Evolutionary conservation across 2,113 vertebrate species (phyloP), one percentile per base, ranked within the genome.

Genomic region (Lutjanus erythropterus): DNA sequence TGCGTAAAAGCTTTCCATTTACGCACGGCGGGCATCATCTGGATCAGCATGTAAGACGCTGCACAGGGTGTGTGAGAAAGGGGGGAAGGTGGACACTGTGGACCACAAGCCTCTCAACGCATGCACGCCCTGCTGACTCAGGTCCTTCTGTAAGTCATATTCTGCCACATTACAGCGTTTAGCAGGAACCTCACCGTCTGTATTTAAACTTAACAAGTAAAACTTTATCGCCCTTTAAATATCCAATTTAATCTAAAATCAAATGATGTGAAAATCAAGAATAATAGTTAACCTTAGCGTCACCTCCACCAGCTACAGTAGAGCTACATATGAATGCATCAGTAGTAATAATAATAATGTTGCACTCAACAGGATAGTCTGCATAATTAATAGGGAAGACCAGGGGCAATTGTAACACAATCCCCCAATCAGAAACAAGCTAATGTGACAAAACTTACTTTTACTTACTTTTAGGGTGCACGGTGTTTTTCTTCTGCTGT

Each of bases 1-100:
- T 88, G 93, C 90, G 90, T 92, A 93, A 94, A 93, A 93, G 92
- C 89, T 89, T 82, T 87, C 86, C 93, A 90, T 88, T 92, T 93
- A 90, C 86, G 89, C 91, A 44, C 66, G 82, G 70, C 9, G 18
- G 19, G 59, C 73, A 78, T 83, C 68, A 76, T 71, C 70, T 77
- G 65, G 74, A 79, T 84, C 80, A 86, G 76, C 81, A 83, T 42
- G 21, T 23, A 62, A 27, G 60, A 70, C 39, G 0, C 21, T 2
- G 60, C 50, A 46, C 65, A 42, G 55, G 41, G 47, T 55, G 68
- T 69, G 55, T 64, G 52, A 52, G 14, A 44, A 15, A 16, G 37
- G 27, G 50, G 69, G 31, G 19, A 53, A 44, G 52, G 65, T 27
- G 33, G 31, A 75, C 27, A 21, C 55, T 47, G 25, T 53, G 50